phyloP scores from a whole-genome alignment of 1,140 invertebrate genomes.

The Eciton burchellii region DNA sequence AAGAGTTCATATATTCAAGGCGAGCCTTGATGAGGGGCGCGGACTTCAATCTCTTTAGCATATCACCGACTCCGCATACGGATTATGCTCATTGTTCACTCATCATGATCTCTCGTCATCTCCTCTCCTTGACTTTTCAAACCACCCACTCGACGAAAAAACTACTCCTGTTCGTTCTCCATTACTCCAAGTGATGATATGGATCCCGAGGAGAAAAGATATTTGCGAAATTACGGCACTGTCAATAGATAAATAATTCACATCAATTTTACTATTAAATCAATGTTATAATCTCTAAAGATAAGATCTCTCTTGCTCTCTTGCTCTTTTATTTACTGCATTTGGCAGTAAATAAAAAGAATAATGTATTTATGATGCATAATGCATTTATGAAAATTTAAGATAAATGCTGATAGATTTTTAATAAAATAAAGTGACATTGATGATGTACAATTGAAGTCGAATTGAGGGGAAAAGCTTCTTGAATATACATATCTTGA shows the following conservation, averaged over 20 bases:
- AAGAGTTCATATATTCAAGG: slow-evolving; percentile 5
- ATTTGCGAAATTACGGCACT: background rate
- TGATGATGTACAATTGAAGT: background rate
- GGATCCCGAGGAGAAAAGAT: background rate
- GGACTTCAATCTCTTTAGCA: slow-evolving; percentile 49
- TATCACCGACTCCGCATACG: slow-evolving; percentile 28
- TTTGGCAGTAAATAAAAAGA: background rate
- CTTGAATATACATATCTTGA: background rate
- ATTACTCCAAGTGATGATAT: background rate
- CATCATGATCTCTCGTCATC: slow-evolving; percentile 37
- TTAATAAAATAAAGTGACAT: background rate
- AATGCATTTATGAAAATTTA: background rate
- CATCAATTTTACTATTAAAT: background rate
- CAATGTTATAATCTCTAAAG: no score
- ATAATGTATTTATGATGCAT: no score
- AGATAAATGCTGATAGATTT: background rate
- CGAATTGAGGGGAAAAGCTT: background rate
- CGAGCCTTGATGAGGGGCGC: slow-evolving; percentile 20
- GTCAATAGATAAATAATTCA: background rate
- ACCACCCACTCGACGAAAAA: background rate
- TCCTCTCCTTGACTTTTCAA: slow-evolving; percentile 45
- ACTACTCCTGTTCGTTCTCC: background rate
- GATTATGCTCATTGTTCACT: slow-evolving; percentile 43
- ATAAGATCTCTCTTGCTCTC: no score
- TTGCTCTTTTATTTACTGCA: no score